phyloP scores from a whole-genome alignment of 2,888 invertebrate genomes.

The Dorcus parallelipipedus region DNA sequence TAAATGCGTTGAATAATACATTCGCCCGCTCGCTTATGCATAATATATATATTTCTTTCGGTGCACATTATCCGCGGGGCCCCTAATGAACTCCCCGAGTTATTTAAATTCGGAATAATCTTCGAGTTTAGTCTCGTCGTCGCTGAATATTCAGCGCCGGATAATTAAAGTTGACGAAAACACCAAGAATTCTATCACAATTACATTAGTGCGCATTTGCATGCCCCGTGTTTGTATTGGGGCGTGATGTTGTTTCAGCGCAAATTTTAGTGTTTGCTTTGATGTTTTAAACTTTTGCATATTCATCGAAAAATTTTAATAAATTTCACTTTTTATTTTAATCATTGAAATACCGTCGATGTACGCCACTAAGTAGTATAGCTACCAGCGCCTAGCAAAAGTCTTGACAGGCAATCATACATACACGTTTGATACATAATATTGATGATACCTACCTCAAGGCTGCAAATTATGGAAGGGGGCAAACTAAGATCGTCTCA shows the following conservation, averaged over 20 bases:
- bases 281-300: constrained; percentile 24
- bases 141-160: constrained; percentile 24
- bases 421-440: too few relatives aligned
- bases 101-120: constrained; percentile 19
- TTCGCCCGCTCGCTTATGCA: not conserved
- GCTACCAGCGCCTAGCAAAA: too few relatives aligned
- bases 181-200: constrained; percentile 27
- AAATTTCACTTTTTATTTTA: not conserved
- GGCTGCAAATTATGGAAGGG: too few relatives aligned
- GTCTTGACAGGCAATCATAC: too few relatives aligned
- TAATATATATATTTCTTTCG: not conserved
- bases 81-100: constrained; percentile 7
- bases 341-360: too few relatives aligned
- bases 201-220: constrained; percentile 24
- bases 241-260: constrained; percentile 19
- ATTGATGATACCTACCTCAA: too few relatives aligned
- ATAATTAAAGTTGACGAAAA: constrained; percentile 23
- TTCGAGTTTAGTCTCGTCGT: constrained; percentile 9
- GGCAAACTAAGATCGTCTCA: too few relatives aligned
- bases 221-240: constrained; percentile 21
- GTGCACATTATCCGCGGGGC: not conserved
- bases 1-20: constrained; percentile 1
- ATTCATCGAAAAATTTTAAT: constrained; percentile 23
- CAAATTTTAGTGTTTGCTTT: constrained; percentile 23
- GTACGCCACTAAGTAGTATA: too few relatives aligned